Base-by-base conservation (phyloP, 1,140 invertebrate species). In the Rhagoletis zephyria region DNA sequence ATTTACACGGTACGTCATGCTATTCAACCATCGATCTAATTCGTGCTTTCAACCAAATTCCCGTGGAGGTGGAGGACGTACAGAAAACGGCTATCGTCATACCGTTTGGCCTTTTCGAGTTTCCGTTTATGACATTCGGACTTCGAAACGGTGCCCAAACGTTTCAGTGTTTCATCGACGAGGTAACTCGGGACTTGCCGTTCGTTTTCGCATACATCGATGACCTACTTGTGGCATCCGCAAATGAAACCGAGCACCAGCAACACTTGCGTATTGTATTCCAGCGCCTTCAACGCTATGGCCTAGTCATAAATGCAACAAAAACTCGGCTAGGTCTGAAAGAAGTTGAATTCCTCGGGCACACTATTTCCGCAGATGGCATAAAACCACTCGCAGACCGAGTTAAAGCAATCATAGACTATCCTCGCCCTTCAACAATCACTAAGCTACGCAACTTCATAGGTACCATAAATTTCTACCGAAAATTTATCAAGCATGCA, bases 161-260 rank as follows among this genome's bases (percentile, higher is more conserved):
- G 2, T 95, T 94, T 88, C 93, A 95, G 89, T 87, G 94, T 6
- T 91, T 93, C 30, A 94, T 95, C 88, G 90, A 94, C 88, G 60
- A 90, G 9, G 90, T 94, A 1, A 89, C 94, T 4, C 14, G 90
- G 77, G 93, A 90, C n/a, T 88, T 87, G 91, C 92, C 90, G 7
- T 89, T 93, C n/a, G 89, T 90, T n/a, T 93, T 90, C 87, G 85
- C 77, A 1, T 90, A 88, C 60, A 60, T 88, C 42, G 94, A 95
- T 88, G 95, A 95, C 89, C 93, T 95, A 59, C 89, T 95, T 3
- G 89, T 95, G 6, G 94, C 87, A 70, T 93, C 90, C 0, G 88
- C 85, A 85, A 87, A 88, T 63, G 85, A 87, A 45, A 88, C 91
- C 60, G 89, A 93, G 87, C 92, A 93, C 88, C 9, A 86, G 0